Conservation (phyloP, 2,888 invertebrate species). For the Endotricha flammealis region DNA sequence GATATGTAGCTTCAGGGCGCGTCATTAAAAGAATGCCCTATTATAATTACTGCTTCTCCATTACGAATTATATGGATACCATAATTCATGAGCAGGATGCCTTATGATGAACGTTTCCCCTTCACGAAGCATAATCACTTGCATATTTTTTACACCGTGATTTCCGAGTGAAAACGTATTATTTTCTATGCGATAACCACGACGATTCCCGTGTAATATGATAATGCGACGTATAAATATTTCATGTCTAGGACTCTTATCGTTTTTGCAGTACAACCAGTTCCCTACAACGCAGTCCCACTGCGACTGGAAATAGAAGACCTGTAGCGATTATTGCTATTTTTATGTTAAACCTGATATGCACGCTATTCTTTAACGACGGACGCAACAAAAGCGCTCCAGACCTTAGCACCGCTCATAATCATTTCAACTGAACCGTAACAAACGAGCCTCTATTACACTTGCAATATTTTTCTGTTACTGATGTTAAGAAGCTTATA, state of each 20-base stretch:
- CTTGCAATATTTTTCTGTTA: no score
- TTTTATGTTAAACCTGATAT: constrained; percentile 29
- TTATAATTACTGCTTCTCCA: constrained; percentile 28
- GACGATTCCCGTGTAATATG: constrained; percentile 75
- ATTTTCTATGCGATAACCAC: constrained; percentile 73
- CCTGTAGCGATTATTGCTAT: constrained; percentile 47
- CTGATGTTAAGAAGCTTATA: no score
- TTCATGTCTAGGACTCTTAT: constrained; percentile 65
- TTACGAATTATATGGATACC: constrained; percentile 21
- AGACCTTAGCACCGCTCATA: constrained; percentile 4
- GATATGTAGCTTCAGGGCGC: constrained; percentile 31
- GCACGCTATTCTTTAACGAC: constrained; percentile 19
- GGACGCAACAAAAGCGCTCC: constrained; percentile 6
- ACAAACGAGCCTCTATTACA: background rate
- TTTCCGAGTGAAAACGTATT: constrained; percentile 70
- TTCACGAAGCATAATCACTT: no score
- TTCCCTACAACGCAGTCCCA: constrained; percentile 53
- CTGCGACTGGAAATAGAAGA: constrained; percentile 43
- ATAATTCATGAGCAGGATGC: constrained; percentile 30
- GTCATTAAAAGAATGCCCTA: constrained; percentile 40
- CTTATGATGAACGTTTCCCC: constrained; percentile 18
- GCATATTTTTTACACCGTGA: constrained; percentile 39
- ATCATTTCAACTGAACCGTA: background rate
- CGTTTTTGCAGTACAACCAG: constrained; percentile 67
- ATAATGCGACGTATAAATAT: constrained; percentile 74